A percentile compares a stretch with the other conserved stretches of the same genome.
Conservation (phyloP, 2,888 invertebrate genomes). For the Germaria angustata region DNA sequence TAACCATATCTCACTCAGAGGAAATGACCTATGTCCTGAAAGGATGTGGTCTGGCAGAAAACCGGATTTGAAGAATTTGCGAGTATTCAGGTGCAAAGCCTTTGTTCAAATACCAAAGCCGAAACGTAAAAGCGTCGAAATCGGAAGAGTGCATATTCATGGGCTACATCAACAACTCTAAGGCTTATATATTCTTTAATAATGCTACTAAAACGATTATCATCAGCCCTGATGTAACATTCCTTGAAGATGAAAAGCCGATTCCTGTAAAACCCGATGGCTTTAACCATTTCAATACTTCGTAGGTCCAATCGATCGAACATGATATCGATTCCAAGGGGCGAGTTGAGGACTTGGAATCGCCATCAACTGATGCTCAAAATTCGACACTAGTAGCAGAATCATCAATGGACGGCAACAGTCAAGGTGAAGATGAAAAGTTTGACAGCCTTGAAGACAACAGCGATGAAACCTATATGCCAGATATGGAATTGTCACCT, state of each 20-base stretch:
- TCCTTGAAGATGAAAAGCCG: background rate
- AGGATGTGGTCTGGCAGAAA: background rate
- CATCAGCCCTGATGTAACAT: background rate
- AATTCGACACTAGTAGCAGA: no score
- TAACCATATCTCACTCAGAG: background rate
- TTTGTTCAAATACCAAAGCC: constrained; percentile 63
- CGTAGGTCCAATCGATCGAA: no score
- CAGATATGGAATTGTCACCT: background rate
- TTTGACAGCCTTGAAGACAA: no score
- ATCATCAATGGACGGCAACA: background rate
- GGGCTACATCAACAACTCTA: background rate
- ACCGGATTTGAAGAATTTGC: no score
- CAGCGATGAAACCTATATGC: background rate
- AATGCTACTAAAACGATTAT: background rate
- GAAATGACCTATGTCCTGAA: background rate
- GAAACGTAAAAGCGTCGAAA: constrained; percentile 60
- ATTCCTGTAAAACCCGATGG: background rate
- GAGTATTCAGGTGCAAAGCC: constrained; percentile 65
- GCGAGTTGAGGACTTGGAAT: background rate
- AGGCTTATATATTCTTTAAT: background rate
- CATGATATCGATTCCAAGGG: background rate
- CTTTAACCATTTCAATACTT: background rate
- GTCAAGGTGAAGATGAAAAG: background rate
- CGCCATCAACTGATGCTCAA: background rate
- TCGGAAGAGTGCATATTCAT: constrained; percentile 7